Evolutionary conservation across 2,888 invertebrate species (phyloP), one percentile per base, ranked within the genome.

Genomic region (Amphipyra berbera): DNA sequence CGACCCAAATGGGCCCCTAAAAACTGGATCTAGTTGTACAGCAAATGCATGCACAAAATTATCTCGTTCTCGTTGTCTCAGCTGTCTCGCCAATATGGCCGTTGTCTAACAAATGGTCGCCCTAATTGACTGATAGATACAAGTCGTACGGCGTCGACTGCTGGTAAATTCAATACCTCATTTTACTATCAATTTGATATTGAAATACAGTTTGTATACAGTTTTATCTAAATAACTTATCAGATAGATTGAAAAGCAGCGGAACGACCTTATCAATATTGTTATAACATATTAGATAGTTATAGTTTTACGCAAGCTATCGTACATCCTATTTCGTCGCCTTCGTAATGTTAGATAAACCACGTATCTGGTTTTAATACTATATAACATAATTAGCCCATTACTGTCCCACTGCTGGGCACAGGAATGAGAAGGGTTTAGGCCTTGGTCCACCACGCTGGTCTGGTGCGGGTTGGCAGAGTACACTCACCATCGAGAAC

Each of bases 151-250:
- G 6, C 6, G 6, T 30, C 30, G 42, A 37, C 67, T 42, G 42
- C 53, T 58, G 49, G 49, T 44, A 40, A 27, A 47, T 70, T 47
- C 30, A 58, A 57, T 62, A 54, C 58, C 52, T 40, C 46, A 10
- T 61, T 60, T 49, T 65, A 64, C 41, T 56, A 49, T 13, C 44
- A 42, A 40, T 44, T 46, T 30, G 13, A 41, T 72, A 67, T 57
- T 47, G 12, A 61, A 58, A 52, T 42, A 71, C 37, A 33, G 27
- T 62, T 55, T 53, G 35, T 48, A 41, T 35, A 47, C 15, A 42
- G 13, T 54, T 46, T 62, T 71, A 71, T 73, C 68, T 52, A 9
- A 9, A 14, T 37, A 40, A 46, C 40, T 68, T 71, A 72, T 72
- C 72, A 42, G 46, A 60, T 54, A 60, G 10, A 73, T 54, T 60